phyloP scores from a whole-genome alignment of 1,140 invertebrate genomes.

The Mercenaria mercenaria region DNA sequence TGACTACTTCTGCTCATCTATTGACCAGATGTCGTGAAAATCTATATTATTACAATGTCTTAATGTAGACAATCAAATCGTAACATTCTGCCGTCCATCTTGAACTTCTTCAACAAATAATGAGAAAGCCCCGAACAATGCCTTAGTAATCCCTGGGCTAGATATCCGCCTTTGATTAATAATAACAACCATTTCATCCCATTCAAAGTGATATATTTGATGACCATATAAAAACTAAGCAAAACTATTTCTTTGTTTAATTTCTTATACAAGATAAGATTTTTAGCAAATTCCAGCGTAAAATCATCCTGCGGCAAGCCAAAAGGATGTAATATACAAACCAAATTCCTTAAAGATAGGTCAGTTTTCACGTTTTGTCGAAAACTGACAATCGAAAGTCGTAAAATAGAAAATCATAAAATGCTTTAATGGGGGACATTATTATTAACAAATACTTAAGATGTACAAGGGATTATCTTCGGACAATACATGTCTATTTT shows the following conservation, averaged over 20 bases:
- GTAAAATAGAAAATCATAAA: constrained; percentile 47
- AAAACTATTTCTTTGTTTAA: not conserved
- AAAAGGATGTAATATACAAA: not conserved
- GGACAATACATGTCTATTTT: constrained; percentile 42
- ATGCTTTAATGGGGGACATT: constrained; percentile 51
- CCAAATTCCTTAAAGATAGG: not conserved
- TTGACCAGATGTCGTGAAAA: constrained; percentile 1
- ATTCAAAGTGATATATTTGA: constrained; percentile 10
- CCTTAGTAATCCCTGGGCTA: not conserved
- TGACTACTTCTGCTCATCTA: no score
- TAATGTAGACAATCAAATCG: not conserved
- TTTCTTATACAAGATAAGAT: not conserved
- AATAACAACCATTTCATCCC: constrained; percentile 21
- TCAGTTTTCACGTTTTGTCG: not conserved
- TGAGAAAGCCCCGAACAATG: not conserved
- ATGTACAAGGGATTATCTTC: constrained; percentile 50
- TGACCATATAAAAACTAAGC: constrained; percentile 3
- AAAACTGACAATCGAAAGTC: constrained; percentile 30
- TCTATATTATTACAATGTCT: constrained; percentile 28
- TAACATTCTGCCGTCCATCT: not conserved
- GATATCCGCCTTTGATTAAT: constrained; percentile 13
- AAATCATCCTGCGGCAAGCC: not conserved
- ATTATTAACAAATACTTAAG: constrained; percentile 64
- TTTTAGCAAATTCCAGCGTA: not conserved
- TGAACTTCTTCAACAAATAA: constrained; percentile 7